These are phyloP conservation scores for Microplitis demolitor DNA, from an alignment of 1,140 invertebrate genomes.

Conservation along the genomic window DNA sequence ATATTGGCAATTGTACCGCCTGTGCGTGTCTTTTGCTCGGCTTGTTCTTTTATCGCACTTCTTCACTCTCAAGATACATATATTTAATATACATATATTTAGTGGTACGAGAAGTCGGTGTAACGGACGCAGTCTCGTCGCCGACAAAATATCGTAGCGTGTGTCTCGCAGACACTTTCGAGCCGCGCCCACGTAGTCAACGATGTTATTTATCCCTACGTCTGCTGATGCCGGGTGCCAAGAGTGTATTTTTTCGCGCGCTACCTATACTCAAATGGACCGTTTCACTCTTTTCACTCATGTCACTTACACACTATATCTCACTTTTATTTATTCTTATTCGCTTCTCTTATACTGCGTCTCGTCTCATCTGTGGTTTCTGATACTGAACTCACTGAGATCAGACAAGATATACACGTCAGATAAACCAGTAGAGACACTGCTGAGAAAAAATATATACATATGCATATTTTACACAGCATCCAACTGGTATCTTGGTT, in stretches of 20 bases:
- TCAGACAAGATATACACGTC: neutral
- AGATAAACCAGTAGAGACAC: neutral
- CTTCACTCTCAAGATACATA: neutral
- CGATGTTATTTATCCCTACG: constrained; percentile 34
- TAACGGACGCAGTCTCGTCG: constrained; percentile 12
- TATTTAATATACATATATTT: neutral
- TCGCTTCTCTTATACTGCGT: too few species aligned
- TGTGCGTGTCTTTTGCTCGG: neutral
- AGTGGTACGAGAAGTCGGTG: neutral
- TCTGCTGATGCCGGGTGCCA: constrained; percentile 31
- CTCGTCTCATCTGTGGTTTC: too few species aligned
- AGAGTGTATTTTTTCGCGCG: constrained; percentile 24
- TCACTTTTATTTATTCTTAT: too few species aligned
- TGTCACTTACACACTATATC: too few species aligned
- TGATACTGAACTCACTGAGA: too few species aligned
- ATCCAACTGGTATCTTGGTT: too few species aligned
- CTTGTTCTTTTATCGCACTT: neutral
- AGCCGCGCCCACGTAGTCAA: constrained; percentile 35
- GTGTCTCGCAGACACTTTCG: constrained; percentile 32
- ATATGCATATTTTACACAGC: neutral
- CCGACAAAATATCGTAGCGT: constrained; percentile 24
- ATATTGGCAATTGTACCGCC: neutral
- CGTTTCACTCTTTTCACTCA: neutral
- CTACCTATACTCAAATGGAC: neutral
- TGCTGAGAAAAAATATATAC: too few species aligned